phyloP scores from a whole-genome alignment of 1,140 invertebrate genomes.

The Gyrodactylus bullatarudis region DNA sequence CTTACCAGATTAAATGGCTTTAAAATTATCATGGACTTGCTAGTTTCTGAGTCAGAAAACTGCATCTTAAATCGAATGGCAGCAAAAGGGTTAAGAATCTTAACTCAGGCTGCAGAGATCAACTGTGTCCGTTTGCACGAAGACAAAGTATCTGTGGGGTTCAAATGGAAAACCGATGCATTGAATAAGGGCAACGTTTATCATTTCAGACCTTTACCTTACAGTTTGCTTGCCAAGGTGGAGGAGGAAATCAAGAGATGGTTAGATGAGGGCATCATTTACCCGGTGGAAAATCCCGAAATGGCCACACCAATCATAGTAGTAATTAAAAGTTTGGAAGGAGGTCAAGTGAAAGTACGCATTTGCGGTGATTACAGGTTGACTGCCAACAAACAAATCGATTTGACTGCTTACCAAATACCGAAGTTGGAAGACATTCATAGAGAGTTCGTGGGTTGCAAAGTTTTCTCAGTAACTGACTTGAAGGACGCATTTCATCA shows the following conservation, averaged over 20 bases:
- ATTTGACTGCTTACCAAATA: slow-evolving; percentile 4
- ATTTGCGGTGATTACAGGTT: slow-evolving; percentile 15
- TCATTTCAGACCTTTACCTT: slow-evolving; percentile 11
- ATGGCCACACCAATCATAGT: slow-evolving; percentile 8
- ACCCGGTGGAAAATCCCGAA: slow-evolving; percentile 4
- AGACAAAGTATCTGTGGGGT: neutral
- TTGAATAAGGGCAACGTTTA: neutral
- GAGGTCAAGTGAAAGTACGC: slow-evolving; percentile 11
- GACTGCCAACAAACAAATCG: slow-evolving; percentile 1
- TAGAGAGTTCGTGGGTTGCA: slow-evolving; percentile 5
- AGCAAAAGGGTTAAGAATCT: neutral
- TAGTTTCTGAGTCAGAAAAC: neutral
- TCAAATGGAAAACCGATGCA: neutral
- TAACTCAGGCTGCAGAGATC: neutral
- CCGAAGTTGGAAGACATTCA: slow-evolving; percentile 7
- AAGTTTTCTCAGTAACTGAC: slow-evolving; percentile 8
- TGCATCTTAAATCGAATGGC: neutral
- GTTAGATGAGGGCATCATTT: slow-evolving; percentile 4
- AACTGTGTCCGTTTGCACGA: neutral
- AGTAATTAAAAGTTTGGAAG: slow-evolving; percentile 14
- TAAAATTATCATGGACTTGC: neutral
- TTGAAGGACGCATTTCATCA: slow-evolving; percentile 8
- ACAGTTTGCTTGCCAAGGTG: slow-evolving; percentile 10
- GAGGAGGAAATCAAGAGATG: slow-evolving; percentile 11
- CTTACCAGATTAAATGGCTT: neutral